Evolutionary conservation across 2,888 invertebrate genomes (phyloP), one percentile per base, ranked within the genome.

Genomic region (Folsomia manolachei): DNA sequence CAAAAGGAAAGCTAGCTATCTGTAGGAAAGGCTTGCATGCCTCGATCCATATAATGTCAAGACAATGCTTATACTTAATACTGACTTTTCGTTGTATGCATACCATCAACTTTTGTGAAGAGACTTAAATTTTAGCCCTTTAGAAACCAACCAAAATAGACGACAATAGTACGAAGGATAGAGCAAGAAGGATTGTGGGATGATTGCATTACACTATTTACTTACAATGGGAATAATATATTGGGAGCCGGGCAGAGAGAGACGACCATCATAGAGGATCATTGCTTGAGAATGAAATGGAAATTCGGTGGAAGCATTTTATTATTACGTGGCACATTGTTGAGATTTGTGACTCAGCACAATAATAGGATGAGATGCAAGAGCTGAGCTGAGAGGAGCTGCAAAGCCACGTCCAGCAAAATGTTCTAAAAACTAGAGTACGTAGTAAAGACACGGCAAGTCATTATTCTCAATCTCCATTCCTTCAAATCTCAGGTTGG

Each of bases 261-360:
- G 39, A 9, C 39, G 14, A 4, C 14, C 39, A 4, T 39, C n/a
- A n/a, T n/a, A n/a, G n/a, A n/a, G n/a, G n/a, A 39, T 14, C 39
- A 39, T 14, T 39, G 39, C 39, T 39, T 39, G 39, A 39, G 39
- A 39, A 7, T 19, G 56, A n/a, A 56, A 56, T 56, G 56, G 56
- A n/a, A 25, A 63, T 63, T 27, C 27, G 27, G 9, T n/a, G 26
- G 14, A 27, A 27, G 63, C 26, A 63, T 63, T 21, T 19, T 27
- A 63, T 63, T 63, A 63, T 27, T 25, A 63, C 63, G 27, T 2
- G 63, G 63, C 27, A 27, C 63, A 63, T 63, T 27, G 27, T 63
- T 63, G 26, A 63, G 27, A n/a, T 27, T 27, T 63, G 63, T 63
- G 63, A 63, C 63, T 63, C 63, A 63, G 63, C 63, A 27, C 7